Base-by-base conservation (phyloP, 2,113 vertebrate genomes). In the Dinomys branickii region DNA sequence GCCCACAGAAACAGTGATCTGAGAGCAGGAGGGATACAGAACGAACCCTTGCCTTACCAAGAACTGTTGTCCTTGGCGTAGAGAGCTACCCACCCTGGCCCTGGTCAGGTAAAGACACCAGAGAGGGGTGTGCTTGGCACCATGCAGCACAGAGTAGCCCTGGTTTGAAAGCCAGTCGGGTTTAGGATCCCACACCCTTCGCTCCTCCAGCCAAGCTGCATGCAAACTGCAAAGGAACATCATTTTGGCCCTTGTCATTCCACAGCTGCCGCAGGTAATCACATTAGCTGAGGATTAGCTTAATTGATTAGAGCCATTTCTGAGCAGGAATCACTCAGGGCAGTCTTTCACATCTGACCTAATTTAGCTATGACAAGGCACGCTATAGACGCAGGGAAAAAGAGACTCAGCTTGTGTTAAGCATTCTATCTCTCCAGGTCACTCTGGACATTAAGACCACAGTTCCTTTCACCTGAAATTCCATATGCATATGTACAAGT, bases 321-420 rank as follows among this genome's bases (percentile, higher is more conserved):
- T 50, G 85, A 69, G 92, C 93, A 7, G 89, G 44, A 80, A 73
- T 87, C 77, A 38, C 90, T 78, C 91, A 28, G 87, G 93, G 97
- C 86, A 12, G 0, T 47, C 91, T 91, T 78, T 94, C 94, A 94
- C 85, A 63, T 78, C 93, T 88, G 96, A 94, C 96, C 97, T 95
- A 69, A 91, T 93, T 95, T 91, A 93, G 94, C 86, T 1, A 5
- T 87, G 96, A 78, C 91, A 11, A n/a, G 67, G 89, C 80, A 17
- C 1, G 6, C 78, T 20, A 33, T 82, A 91, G 87, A 35, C 41
- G 33, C 69, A 14, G 93, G 82, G 90, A 17, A 17, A 78, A 69
- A 52, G 65, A 52, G 80, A 58, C 96, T 28, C 56, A 2, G 73
- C 85, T 12, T 1, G 3, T 3, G 35, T 88, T 80, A n/a, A 85